Percentiles rank a stretch among this genome's conserved stretches.
These are phyloP conservation scores for Sepiola atlantica DNA, from an alignment of 2,888 invertebrate species.

Conservation along the genomic window DNA sequence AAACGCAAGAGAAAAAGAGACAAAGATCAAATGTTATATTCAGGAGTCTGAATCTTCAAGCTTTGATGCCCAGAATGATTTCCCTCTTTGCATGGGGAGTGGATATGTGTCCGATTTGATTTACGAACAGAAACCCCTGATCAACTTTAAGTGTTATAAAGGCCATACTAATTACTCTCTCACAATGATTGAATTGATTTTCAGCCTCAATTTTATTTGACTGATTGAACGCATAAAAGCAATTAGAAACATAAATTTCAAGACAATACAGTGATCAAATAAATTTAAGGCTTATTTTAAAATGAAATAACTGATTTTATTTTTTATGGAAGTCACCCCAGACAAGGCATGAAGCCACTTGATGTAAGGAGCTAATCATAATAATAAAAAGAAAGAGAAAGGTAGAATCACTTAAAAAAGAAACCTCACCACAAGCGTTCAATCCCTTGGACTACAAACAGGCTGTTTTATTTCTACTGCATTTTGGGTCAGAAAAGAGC, in stretches of 20 bases:
- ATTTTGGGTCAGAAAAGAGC: too few species aligned
- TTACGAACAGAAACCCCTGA: not conserved
- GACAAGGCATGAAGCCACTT: too few species aligned
- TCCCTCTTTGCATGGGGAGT: not conserved
- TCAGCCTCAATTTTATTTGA: not conserved
- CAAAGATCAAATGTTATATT: conserved; percentile 3
- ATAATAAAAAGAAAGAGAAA: too few species aligned
- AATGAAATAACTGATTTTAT: not conserved
- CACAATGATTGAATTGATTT: not conserved
- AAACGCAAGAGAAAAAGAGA: not conserved
- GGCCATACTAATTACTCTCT: not conserved
- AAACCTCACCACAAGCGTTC: too few species aligned
- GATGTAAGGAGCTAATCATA: too few species aligned
- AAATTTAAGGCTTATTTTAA: not conserved
- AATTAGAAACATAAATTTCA: not conserved
- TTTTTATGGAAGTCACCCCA: too few species aligned
- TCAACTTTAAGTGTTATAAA: not conserved
- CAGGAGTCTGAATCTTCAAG: not conserved
- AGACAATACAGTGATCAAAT: not conserved
- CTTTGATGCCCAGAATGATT: not conserved
- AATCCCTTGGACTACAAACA: too few species aligned
- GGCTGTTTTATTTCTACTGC: too few species aligned
- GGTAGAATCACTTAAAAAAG: too few species aligned
- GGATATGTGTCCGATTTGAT: not conserved
- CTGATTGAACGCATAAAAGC: not conserved